Conservation (phyloP, 2,113 vertebrate genomes). For the Sinocyclocheilus anophthalmus region DNA sequence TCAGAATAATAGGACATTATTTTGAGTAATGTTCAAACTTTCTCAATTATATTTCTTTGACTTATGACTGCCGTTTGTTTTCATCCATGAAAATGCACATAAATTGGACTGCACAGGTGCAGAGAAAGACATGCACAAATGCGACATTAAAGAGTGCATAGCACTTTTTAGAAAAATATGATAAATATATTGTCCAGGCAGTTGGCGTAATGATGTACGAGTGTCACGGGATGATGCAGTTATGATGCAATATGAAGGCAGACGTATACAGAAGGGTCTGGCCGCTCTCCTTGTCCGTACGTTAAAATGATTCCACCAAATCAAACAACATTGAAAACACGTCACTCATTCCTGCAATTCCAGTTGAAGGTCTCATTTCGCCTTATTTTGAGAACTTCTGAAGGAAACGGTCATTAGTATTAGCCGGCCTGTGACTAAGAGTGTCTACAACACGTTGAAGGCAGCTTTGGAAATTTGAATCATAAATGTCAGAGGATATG, state of each 20-base stretch:
- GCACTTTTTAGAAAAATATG: background rate
- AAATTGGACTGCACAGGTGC: background rate
- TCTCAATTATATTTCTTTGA: conserved; percentile 7
- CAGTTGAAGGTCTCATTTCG: background rate
- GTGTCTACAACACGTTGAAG: conserved; percentile 61
- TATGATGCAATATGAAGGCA: background rate
- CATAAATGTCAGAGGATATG: conserved; percentile 74
- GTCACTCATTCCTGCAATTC: background rate
- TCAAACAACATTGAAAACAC: background rate
- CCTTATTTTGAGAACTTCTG: background rate
- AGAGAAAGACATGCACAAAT: background rate
- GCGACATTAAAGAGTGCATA: background rate
- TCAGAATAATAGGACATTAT: conserved; percentile 7
- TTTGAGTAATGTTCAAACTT: background rate
- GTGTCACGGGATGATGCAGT: background rate
- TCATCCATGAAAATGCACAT: conserved; percentile 4
- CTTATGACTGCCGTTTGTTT: background rate
- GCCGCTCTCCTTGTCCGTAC: background rate
- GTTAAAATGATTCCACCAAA: background rate
- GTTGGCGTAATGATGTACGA: background rate
- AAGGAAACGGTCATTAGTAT: conserved; percentile 12
- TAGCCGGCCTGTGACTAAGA: conserved; percentile 64
- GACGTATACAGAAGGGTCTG: background rate
- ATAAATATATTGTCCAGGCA: background rate
- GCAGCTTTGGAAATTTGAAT: conserved; percentile 67